A percentile compares a stretch with the other conserved stretches of the same genome.
These are phyloP conservation scores for Danaus chrysippus DNA, from an alignment of 2,888 invertebrate genomes.

Conservation along the genomic window DNA sequence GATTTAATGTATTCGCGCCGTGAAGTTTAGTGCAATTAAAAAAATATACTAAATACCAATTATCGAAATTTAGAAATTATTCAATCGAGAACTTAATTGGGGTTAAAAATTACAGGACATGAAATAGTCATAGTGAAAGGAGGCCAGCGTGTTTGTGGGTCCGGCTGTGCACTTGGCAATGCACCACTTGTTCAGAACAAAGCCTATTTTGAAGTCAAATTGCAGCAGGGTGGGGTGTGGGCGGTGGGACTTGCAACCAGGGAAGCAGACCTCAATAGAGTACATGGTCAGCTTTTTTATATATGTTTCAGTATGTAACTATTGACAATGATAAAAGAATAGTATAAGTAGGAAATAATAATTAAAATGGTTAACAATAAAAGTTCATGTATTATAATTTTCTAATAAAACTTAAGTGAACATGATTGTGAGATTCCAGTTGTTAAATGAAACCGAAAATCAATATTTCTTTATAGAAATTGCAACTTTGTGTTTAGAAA, in stretches of 20 bases:
- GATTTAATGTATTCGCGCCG: not conserved
- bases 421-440: too few relatives aligned
- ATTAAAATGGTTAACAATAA: too few relatives aligned
- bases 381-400: too few relatives aligned
- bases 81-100: too few relatives aligned
- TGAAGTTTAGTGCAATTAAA: too few relatives aligned
- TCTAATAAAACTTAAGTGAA: too few relatives aligned
- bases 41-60: too few relatives aligned
- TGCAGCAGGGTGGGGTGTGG: slow-evolving; percentile 98
- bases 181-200: slow-evolving; percentile 98
- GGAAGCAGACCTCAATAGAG: slow-evolving; percentile 90
- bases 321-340: too few relatives aligned
- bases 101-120: slow-evolving; percentile 82
- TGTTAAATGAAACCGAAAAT: too few relatives aligned
- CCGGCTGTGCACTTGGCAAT: slow-evolving; percentile 95
- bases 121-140: slow-evolving; percentile 98
- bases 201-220: slow-evolving; percentile 98
- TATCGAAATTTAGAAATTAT: not conserved
- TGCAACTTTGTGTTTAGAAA: too few relatives aligned
- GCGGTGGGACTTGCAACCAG: slow-evolving; percentile 95
- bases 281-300: slow-evolving; percentile 78
- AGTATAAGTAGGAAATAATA: too few relatives aligned
- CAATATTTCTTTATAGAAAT: too few relatives aligned
- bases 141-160: slow-evolving; percentile 95
- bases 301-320: not conserved